Percentiles rank a stretch among this genome's conserved stretches.
Evolutionary conservation across 2,888 invertebrate genomes (phyloP).

Genomic region (Epiblema foenella): DNA sequence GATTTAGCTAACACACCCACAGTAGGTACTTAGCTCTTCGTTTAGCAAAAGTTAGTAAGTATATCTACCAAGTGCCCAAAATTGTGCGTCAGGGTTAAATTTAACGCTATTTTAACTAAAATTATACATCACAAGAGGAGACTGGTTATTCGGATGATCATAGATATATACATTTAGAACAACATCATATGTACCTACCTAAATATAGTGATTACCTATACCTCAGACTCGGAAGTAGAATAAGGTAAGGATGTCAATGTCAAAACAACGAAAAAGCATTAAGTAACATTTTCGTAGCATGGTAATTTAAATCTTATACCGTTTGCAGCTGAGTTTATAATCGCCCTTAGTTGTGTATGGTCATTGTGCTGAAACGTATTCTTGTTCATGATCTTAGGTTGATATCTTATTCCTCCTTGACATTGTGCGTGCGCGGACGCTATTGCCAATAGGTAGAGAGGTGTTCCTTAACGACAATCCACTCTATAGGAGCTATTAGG

Average conservation of each 20-base stretch:
- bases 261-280: not conserved
- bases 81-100: too few relatives aligned
- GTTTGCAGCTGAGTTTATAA: not conserved
- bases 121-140: too few relatives aligned
- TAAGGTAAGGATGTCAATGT: constrained; percentile 3
- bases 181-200: not conserved
- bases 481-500: too few relatives aligned
- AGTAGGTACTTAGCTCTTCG: too few relatives aligned
- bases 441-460: not conserved
- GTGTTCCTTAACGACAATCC: not conserved
- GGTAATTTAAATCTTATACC: constrained; percentile 1
- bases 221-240: not conserved
- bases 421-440: not conserved
- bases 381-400: not conserved
- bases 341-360: not conserved
- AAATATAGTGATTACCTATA: not conserved
- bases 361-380: not conserved
- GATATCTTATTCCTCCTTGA: not conserved
- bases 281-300: not conserved
- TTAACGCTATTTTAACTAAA: too few relatives aligned
- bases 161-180: not conserved
- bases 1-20: too few relatives aligned
- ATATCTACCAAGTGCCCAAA: too few relatives aligned
- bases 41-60: too few relatives aligned
- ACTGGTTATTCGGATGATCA: too few relatives aligned